Evolutionary conservation across 1,140 invertebrate genomes (phyloP).

Genomic region (Andricus grossulariae): DNA sequence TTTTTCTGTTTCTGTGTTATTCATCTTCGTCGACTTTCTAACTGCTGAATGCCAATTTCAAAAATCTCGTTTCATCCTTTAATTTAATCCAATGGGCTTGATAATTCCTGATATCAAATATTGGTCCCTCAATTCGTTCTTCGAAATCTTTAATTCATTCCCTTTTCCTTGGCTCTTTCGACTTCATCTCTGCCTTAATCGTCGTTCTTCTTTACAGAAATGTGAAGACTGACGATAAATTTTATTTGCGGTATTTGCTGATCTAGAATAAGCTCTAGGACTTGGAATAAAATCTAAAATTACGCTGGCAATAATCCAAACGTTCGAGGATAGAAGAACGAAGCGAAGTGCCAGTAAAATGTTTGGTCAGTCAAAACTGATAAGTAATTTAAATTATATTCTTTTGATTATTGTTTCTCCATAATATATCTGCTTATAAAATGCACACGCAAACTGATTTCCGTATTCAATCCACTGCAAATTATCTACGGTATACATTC

Average conservation of each 20-base stretch:
- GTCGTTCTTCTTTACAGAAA: slow-evolving; percentile 31
- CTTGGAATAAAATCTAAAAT: slow-evolving; percentile 67
- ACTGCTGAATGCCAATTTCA: no score
- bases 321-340: slow-evolving; percentile 52
- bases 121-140: no score
- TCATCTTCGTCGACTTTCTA: no score
- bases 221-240: slow-evolving; percentile 35
- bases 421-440: background rate
- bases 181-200: slow-evolving; percentile 21
- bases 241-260: slow-evolving; percentile 56
- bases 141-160: no score
- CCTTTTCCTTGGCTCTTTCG: no score
- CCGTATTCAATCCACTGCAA: no score
- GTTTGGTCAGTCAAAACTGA: slow-evolving; percentile 34
- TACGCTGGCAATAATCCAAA: slow-evolving; percentile 65
- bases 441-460: background rate
- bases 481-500: background rate
- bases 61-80: no score
- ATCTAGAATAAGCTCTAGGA: slow-evolving; percentile 64
- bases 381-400: slow-evolving; percentile 26
- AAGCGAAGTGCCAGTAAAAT: slow-evolving; percentile 35
- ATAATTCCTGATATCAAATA: no score
- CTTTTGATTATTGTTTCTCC: slow-evolving; percentile 3
- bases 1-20: no score
- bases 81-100: no score